Base-by-base conservation (phyloP, 2,797 vertebrate species). In the Sebastes variabilis region DNA sequence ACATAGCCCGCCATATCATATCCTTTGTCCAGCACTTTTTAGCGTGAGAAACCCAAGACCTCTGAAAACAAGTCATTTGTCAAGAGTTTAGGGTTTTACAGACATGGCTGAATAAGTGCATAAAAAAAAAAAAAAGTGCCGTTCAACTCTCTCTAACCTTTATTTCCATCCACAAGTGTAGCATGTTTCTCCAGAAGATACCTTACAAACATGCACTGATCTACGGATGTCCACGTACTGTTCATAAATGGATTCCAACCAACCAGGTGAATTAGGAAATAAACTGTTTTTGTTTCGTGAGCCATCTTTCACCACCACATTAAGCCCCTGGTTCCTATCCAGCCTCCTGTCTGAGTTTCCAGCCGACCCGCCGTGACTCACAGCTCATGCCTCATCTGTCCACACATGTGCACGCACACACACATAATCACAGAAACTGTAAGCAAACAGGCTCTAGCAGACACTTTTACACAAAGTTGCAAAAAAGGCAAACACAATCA, bases 301-400 rank as follows among this genome's bases (percentile, higher is more conserved):
- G 36, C 56, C 46, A 56, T 67, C 58, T 52, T 68, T 83, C 55
- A 74, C 74, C 55, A 74, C 74, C 84, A 52, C 72, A 78, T 84
- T 82, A 79, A 86, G 77, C 81, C 79, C 69, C 81, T 69, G 65
- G 69, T 92, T 92, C 78, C 82, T 75, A 83, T 64, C 75, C 82
- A 64, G 72, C 75, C 84, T 84, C 32, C 78, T 71, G 90, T 91
- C 89, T 91, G 89, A 79, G 42, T 88, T 85, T 83, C 81, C 83
- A 89, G 85, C 76, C 77, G 58, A 62, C 81, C 73, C 29, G 59
- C 72, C 1, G 20, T 94, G 93, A 95, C 85, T 94, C 90, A 93
- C 79, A 34, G 72, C 83, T 86, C 80, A 69, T 71, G 77, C 74
- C 77, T 87, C 77, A 66, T 87, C 71, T 84, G 66, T 81, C 83